phyloP scores from a whole-genome alignment of 2,888 invertebrate genomes.

The Caenorhabditis afra region DNA sequence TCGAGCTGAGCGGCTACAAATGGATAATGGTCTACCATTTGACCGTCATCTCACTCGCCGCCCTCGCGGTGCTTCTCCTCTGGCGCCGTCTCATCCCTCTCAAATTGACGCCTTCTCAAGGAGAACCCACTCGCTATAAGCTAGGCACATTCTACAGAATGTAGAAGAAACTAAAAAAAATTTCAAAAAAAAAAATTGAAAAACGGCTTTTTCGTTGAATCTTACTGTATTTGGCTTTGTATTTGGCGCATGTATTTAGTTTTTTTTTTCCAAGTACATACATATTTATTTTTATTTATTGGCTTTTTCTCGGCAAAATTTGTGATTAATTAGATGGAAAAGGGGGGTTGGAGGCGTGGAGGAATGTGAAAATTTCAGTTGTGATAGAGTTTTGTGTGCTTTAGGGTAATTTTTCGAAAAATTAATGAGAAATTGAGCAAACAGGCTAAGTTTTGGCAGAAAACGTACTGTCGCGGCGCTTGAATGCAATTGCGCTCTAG shows the following conservation, averaged over 20 bases:
- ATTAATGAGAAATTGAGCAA: slow-evolving; percentile 36
- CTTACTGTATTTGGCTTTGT: too few species aligned
- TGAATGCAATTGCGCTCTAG: too few species aligned
- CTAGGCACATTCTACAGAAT: slow-evolving; percentile 65
- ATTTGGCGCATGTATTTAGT: too few species aligned
- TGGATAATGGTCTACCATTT: slow-evolving; percentile 58
- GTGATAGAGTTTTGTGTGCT: too few species aligned
- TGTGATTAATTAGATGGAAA: slow-evolving; percentile 27
- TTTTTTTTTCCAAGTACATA: too few species aligned
- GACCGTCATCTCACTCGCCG: slow-evolving; percentile 33
- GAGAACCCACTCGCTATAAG: slow-evolving; percentile 61
- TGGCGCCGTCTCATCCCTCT: slow-evolving; percentile 58
- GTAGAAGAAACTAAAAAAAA: slow-evolving; percentile 50
- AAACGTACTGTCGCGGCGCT: background rate
- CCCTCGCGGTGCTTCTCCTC: slow-evolving; percentile 40
- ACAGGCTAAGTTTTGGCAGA: slow-evolving; percentile 52
- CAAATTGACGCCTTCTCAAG: slow-evolving; percentile 51
- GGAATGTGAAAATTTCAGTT: background rate
- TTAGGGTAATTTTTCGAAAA: background rate
- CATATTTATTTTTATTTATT: slow-evolving; percentile 15
- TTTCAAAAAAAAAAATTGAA: too few species aligned
- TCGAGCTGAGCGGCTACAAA: slow-evolving; percentile 60
- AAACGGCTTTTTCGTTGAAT: too few species aligned
- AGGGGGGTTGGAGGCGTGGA: too few species aligned
- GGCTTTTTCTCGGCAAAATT: slow-evolving; percentile 4